Base-by-base conservation (phyloP, 23 tunicate species). In the Ascidia mentula region DNA sequence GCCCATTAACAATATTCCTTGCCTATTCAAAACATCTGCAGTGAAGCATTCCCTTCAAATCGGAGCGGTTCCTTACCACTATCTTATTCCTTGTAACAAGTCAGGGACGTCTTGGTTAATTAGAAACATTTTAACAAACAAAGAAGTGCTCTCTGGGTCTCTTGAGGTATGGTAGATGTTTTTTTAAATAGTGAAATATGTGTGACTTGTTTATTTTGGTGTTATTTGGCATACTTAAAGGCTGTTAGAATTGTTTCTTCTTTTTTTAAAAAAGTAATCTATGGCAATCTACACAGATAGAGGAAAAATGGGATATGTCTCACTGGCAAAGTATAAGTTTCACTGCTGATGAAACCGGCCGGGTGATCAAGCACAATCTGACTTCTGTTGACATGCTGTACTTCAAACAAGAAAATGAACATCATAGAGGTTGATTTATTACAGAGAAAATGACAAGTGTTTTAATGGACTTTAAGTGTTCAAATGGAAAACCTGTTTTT, bases 11-110 rank as follows among this genome's bases (percentile, higher is more conserved):
- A 30, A 70, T 70, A 18, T 70, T 20, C 74, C 74, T 18, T 70
- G 74, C 32, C 38, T 70, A 3, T 70, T 70, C 32, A 22, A 70
- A 70, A 34, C 74, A 32, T 18, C 79, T 4, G 79, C 79, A 36
- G 20, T 39, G 5, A 28, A 45, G 18, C 31, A 37, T 38, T 39
- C 36, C 28, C 40, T 28, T 75, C 38, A 60, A 60, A 65, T 61
- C 35, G 97, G 91, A 40, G 97, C 88, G 0, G 45, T 46, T 1
- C 97, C 97, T 8, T 86, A 77, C 61, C 97, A 86, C 69, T 92
- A 86, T 45, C 20, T 83, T 8, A 84, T 92, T 24, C 82, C 91
- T 22, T 18, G 73, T 34, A 89, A 87, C 61, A 70, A 70, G 45
- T 36, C 39, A 60, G 90, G 97, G 15, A 86, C 91, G 0, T 71